Conservation (phyloP, 2,113 vertebrate species). For the Rutilus rutilus region DNA sequence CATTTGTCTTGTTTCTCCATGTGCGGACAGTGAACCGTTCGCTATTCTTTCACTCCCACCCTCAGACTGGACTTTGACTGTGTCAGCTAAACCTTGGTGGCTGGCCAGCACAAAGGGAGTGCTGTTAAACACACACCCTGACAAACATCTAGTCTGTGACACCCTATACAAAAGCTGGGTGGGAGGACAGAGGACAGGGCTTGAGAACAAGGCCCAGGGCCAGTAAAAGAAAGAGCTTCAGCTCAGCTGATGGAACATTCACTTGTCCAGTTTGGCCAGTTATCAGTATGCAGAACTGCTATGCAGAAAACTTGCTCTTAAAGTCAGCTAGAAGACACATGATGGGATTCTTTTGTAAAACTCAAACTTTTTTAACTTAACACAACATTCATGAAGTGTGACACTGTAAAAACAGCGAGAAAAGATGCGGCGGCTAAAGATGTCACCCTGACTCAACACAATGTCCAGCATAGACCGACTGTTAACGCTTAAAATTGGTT, state of each 20-base stretch:
- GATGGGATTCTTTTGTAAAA: neutral
- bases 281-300: neutral
- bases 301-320: neutral
- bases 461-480: neutral
- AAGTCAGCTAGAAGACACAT: neutral
- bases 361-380: neutral
- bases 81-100: slow-evolving; percentile 16
- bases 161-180: neutral
- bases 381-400: neutral
- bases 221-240: neutral
- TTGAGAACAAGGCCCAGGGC: neutral
- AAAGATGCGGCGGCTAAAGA: neutral
- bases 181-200: slow-evolving; percentile 2
- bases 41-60: slow-evolving; percentile 10
- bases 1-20: neutral
- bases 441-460: neutral
- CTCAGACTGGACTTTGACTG: neutral
- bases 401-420: neutral
- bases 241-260: neutral
- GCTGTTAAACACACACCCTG: slow-evolving; percentile 26
- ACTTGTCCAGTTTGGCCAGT: neutral
- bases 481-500: neutral
- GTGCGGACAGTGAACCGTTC: neutral
- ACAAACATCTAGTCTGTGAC: slow-evolving; percentile 30
- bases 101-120: slow-evolving; percentile 16